Evolutionary conservation across 1,140 invertebrate species (phyloP), one percentile per base, ranked within the genome.

Genomic region (Copidosoma floridanum): DNA sequence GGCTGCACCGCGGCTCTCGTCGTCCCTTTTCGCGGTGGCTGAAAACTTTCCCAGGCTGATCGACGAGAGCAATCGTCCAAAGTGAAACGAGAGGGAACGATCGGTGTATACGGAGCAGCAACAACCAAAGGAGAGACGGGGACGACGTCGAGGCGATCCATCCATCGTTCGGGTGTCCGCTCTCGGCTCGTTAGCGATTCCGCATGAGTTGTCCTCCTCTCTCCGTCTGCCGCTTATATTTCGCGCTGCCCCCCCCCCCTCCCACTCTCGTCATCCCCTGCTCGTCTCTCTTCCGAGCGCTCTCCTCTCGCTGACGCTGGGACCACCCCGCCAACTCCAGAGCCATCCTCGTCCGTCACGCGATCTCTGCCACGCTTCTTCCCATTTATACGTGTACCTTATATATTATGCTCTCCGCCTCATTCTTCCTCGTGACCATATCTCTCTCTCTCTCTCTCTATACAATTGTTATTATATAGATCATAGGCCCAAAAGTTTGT

Each of bases 141-240:
- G n/a, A n/a, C n/a, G n/a, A n/a, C n/a, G n/a, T n/a, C 29, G 29
- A 6, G 12, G 23, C 50, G 48, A 54, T 53, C 57, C 74, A 77
- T 76, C 73, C 71, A 78, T 78, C 74, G 68, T 76, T 73, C 69
- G 67, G 68, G 74, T 75, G 75, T 76, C 73, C 57, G 57, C 62
- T 51, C 54, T 66, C 54, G 68, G 69, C 74, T 77, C 75, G 76
- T 78, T 78, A 78, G 72, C 68, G 74, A 76, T 77, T 76, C 75
- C 68, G 66, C 72, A 71, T 74, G 72, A 76, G 70, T 76, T 72
- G 68, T 72, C 69, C 65, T 59, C 61, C 61, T 68, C 65, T 65
- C 32, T 38, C 63, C 46, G 18, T 32, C 38, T 54, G 55, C 68
- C 61, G 67, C 63, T 70, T n/a, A n/a, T n/a, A n/a, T n/a, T n/a